Base-by-base conservation (phyloP, 2,888 invertebrate species). In the Tetranychus piercei region DNA sequence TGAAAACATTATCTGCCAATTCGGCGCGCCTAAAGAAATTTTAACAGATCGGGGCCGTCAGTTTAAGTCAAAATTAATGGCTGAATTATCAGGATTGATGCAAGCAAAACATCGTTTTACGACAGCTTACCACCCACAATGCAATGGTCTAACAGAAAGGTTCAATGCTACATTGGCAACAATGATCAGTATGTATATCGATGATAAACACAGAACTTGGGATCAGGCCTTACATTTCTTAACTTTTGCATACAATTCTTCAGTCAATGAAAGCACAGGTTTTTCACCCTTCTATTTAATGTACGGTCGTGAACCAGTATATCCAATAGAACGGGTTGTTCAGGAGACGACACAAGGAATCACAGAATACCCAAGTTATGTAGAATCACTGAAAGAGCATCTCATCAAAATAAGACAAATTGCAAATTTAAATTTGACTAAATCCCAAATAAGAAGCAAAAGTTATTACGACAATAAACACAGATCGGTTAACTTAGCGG, bases 171-270 rank as follows among this genome's bases (percentile, higher is more conserved):
- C 78, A 1, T n/a, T 80, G n/a, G 76, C 76, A 1, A 69, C 65
- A 5, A 78, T 79, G 78, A 55, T 80, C 0, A 71, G 76, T 0
- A 71, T 70, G 23, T 78, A 77, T 23, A 73, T 78, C 15, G 72
- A 74, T 18, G 34, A 70, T 11, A n/a, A 22, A 1, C 78, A 78
- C 9, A 67, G 9, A 5, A 74, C 78, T 15, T 80, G 79, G 80
- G 79, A 79, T 45, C 23, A 65, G 8, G 71, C 73, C 7, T 15
- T 80, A 0, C 75, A 74, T 1, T 43, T 77, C 6, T 45, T 76
- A 3, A 45, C 71, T 0, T 78, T 78, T 72, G 77, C 79, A 7
- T 78, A 79, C 65, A 79, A 79, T 64, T 76, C 77, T 0, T 64
- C 77, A 23, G 22, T 65, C 6, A 78, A 79, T n/a, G 71, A 11